phyloP scores from a whole-genome alignment of 37 sponge, comb jelly and placozoan species.

The Oscarella lobularis region DNA sequence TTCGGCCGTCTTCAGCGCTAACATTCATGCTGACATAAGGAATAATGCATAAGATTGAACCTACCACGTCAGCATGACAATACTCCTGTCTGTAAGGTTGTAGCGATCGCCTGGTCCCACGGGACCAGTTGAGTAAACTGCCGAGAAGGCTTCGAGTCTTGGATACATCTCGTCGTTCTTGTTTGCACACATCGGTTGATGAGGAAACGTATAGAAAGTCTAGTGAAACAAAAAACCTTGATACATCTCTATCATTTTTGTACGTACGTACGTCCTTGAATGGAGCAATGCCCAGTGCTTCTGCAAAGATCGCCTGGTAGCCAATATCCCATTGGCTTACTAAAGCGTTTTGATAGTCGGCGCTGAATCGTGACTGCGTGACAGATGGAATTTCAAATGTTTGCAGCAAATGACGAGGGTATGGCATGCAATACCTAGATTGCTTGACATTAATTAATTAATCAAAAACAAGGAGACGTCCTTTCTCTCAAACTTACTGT shows the following conservation, averaged over 20 bases:
- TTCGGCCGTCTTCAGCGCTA: conserved; percentile 44
- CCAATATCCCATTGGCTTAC: conserved; percentile 66
- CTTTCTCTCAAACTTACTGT: conserved; percentile 33
- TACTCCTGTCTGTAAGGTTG: conserved; percentile 19
- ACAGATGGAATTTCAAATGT: conserved; percentile 33
- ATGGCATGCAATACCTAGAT: conserved; percentile 72
- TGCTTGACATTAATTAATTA: too few species aligned
- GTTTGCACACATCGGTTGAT: not conserved
- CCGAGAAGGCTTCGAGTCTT: conserved; percentile 36
- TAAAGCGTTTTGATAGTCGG: conserved; percentile 55
- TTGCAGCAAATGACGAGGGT: conserved; percentile 46
- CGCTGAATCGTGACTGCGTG: conserved; percentile 53
- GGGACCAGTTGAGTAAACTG: conserved; percentile 51
- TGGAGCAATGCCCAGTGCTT: conserved; percentile 50
- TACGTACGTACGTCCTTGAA: conserved; percentile 53
- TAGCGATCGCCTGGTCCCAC: conserved; percentile 46
- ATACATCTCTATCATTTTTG: too few species aligned
- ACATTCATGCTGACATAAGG: not conserved
- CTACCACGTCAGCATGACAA: conserved; percentile 61
- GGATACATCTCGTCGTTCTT: conserved; percentile 21
- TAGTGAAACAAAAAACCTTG: conserved; percentile 13
- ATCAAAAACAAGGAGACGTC: too few species aligned
- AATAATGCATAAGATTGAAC: not conserved
- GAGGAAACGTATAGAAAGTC: not conserved
- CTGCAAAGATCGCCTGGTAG: conserved; percentile 38